phyloP scores from a whole-genome alignment of 2,797 vertebrate genomes.

The Periophthalmus magnuspinnatus region DNA sequence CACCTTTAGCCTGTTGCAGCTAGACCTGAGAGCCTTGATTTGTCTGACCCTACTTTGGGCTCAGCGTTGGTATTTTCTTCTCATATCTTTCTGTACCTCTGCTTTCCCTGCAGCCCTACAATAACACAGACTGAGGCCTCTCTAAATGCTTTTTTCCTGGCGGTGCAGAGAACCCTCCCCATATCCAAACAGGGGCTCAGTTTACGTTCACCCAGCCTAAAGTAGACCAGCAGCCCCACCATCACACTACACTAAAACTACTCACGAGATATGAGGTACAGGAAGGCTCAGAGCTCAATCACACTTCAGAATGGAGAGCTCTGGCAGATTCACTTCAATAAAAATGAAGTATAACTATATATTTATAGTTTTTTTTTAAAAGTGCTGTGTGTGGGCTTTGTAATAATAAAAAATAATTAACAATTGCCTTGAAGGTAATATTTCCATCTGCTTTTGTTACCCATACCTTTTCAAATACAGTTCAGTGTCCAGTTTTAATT shows the following conservation, averaged over 20 bases:
- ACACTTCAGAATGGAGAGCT: neutral
- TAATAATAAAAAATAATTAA: neutral
- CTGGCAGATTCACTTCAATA: neutral
- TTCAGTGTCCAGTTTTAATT: neutral
- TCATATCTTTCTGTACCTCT: neutral
- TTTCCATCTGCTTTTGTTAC: neutral
- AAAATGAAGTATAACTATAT: too few species aligned
- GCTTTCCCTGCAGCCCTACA: constrained; percentile 64
- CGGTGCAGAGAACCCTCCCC: constrained; percentile 63
- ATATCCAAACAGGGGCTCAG: constrained; percentile 71
- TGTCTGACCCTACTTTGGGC: constrained; percentile 7
- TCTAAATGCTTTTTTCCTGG: constrained; percentile 73
- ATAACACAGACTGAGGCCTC: constrained; percentile 74
- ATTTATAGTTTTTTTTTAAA: too few species aligned
- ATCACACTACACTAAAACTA: constrained; percentile 20
- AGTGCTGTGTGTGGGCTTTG: too few species aligned
- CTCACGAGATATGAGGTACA: constrained; percentile 8
- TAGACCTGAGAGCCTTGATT: constrained; percentile 4
- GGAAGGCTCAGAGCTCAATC: neutral
- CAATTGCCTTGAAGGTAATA: neutral
- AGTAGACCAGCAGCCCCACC: constrained; percentile 38
- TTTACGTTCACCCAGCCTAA: constrained; percentile 55
- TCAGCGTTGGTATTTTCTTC: constrained; percentile 13
- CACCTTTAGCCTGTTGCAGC: neutral
- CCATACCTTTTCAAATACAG: neutral